Evolutionary conservation across 2,888 invertebrate genomes (phyloP), one percentile per base, ranked within the genome.

Genomic region (Lasioglossum malachurum): DNA sequence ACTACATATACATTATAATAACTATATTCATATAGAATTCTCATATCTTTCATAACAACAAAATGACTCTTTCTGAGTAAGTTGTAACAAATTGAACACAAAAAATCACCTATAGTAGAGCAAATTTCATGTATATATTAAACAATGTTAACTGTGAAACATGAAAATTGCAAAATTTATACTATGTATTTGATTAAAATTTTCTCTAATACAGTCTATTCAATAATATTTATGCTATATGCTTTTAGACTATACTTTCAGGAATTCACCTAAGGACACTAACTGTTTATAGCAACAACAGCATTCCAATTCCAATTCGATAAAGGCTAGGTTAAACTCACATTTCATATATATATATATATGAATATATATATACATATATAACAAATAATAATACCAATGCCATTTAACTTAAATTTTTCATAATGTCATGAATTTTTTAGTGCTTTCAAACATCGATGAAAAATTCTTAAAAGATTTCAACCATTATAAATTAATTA

Each of bases 71-170:
- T 78, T 74, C 81, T 82, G 86, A 84, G 84, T 91, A 86, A 89
- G 80, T 84, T 87, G 84, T 75, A 90, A 91, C 87, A 91, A 89
- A 89, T 82, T 91, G 90, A 91, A 91, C 91, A 91, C 90, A 91
- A 90, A 87, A 64, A 76, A 78, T 87, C 78, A 88, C 75, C 86
- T 91, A 91, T 49, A 53, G 78, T 87, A 91, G 60, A 80, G 82
- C 90, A 88, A 78, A 83, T 82, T 90, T 84, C 80, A 86, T 88
- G 86, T 83, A 76, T 84, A 75, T 71, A 83, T 78, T 82, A 79
- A 87, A 89, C 78, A 78, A 83, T 80, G 53, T 75, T 89, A 89
- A 89, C 76, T 81, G 75, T 86, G 75, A 87, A 82, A 87, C 88
- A 86, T 89, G 84, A 87, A 87, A 87, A 67, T 91, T 86, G 84